Conservation (phyloP, 2,797 vertebrate genomes). For the Orientallactaga sibirica region DNA sequence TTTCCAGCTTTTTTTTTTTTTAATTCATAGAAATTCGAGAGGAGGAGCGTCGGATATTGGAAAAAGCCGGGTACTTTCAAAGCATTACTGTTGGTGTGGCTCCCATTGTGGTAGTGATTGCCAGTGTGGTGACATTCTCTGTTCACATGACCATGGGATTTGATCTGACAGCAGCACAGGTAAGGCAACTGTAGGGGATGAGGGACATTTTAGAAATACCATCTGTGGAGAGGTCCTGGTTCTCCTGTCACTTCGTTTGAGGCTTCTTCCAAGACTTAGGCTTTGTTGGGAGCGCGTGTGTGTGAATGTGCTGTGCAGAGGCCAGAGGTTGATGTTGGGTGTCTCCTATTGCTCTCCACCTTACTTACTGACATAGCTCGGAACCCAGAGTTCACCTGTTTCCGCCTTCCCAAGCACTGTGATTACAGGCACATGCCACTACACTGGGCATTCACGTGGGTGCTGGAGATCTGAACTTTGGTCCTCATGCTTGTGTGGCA, state of each 20-base stretch:
- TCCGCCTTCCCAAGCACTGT: no score
- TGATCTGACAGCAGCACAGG: slow-evolving; percentile 95
- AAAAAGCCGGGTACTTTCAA: slow-evolving; percentile 95
- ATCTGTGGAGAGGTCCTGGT: neutral
- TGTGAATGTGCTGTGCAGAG: no score
- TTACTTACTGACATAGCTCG: no score
- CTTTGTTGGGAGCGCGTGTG: neutral
- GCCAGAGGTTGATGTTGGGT: no score
- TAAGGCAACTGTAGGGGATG: slow-evolving; percentile 73
- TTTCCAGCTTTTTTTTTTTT: no score
- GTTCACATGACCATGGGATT: slow-evolving; percentile 95
- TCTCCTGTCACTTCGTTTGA: neutral
- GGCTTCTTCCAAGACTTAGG: neutral
- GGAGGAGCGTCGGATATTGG: slow-evolving; percentile 92
- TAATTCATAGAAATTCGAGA: slow-evolving; percentile 91
- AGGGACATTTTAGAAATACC: neutral
- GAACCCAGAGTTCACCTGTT: no score
- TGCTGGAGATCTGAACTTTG: no score
- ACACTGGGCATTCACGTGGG: no score
- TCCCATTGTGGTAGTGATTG: slow-evolving; percentile 95
- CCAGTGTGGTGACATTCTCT: slow-evolving; percentile 95
- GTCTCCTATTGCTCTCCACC: no score
- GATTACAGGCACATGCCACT: no score
- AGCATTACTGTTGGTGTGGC: slow-evolving; percentile 96
- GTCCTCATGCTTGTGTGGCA: no score